Conservation (phyloP, 2,797 vertebrate genomes). For the Aeoliscus strigatus region DNA sequence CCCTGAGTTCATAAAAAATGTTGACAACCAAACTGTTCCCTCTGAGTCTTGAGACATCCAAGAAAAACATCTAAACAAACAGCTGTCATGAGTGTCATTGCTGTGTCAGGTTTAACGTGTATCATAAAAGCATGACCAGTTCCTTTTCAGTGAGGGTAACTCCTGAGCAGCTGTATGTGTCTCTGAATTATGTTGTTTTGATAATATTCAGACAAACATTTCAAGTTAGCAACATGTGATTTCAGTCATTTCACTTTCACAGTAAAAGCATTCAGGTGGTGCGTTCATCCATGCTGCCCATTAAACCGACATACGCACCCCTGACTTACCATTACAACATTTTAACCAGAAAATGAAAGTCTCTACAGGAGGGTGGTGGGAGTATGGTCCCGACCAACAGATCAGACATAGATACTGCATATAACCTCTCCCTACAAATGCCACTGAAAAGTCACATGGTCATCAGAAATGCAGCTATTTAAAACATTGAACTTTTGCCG, state of each 20-base stretch:
- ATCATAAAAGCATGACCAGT: neutral
- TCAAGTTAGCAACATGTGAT: slow-evolving; percentile 1
- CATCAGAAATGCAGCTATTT: slow-evolving; percentile 37
- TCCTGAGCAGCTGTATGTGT: no score
- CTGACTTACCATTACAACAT: no score
- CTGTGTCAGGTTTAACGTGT: neutral
- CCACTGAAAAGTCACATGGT: slow-evolving; percentile 26
- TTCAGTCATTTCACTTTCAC: no score
- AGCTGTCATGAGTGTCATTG: slow-evolving; percentile 2
- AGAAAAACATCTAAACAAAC: slow-evolving; percentile 32
- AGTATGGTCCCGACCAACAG: slow-evolving; percentile 13
- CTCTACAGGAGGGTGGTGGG: slow-evolving; percentile 7
- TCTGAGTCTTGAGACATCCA: slow-evolving; percentile 11
- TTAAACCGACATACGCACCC: no score
- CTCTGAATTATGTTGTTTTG: slow-evolving; percentile 13
- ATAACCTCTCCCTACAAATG: slow-evolving; percentile 29
- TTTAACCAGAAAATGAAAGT: neutral
- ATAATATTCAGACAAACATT: neutral
- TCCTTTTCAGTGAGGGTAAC: no score
- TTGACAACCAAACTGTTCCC: slow-evolving; percentile 51
- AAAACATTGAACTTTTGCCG: slow-evolving; percentile 13
- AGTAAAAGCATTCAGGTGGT: no score
- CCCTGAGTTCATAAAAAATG: slow-evolving; percentile 50
- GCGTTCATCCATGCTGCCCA: no score
- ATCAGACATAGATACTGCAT: slow-evolving; percentile 18